Conservation (phyloP, 1,140 invertebrate species). For the Scaptomyza montana region DNA sequence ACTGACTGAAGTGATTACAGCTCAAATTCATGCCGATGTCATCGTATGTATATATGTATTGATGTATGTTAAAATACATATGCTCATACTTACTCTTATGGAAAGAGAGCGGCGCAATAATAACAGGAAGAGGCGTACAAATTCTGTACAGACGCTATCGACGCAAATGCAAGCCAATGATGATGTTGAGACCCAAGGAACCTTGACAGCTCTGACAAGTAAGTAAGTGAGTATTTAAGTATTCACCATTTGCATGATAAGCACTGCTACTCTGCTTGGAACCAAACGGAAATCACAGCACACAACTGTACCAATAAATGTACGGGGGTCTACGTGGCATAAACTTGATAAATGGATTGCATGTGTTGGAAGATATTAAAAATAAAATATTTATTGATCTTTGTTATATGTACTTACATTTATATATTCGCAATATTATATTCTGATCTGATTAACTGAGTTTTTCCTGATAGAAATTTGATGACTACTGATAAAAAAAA, state of each 20-base stretch:
- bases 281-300: slow-evolving; percentile 32
- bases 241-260: slow-evolving; percentile 43
- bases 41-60: slow-evolving; percentile 19
- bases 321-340: background rate
- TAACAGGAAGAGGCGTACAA: slow-evolving; percentile 31
- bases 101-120: slow-evolving; percentile 3
- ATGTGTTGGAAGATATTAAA: too few species aligned
- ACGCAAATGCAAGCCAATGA: slow-evolving; percentile 28
- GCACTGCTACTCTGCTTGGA: slow-evolving; percentile 11
- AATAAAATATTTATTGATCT: too few species aligned
- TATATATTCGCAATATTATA: too few species aligned
- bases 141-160: background rate
- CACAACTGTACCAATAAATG: slow-evolving; percentile 42
- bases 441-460: too few species aligned
- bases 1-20: slow-evolving; percentile 48
- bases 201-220: slow-evolving; percentile 33
- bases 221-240: slow-evolving; percentile 1
- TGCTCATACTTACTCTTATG: background rate
- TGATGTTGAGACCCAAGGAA: slow-evolving; percentile 11
- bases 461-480: too few species aligned
- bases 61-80: too few species aligned
- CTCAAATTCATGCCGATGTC: slow-evolving; percentile 59
- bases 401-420: too few species aligned
- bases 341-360: too few species aligned
- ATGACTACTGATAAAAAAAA: too few species aligned